Evolutionary conservation across 1,140 invertebrate species (phyloP), one percentile per base, ranked within the genome.

Genomic region (Temnothorax curvispinosus): DNA sequence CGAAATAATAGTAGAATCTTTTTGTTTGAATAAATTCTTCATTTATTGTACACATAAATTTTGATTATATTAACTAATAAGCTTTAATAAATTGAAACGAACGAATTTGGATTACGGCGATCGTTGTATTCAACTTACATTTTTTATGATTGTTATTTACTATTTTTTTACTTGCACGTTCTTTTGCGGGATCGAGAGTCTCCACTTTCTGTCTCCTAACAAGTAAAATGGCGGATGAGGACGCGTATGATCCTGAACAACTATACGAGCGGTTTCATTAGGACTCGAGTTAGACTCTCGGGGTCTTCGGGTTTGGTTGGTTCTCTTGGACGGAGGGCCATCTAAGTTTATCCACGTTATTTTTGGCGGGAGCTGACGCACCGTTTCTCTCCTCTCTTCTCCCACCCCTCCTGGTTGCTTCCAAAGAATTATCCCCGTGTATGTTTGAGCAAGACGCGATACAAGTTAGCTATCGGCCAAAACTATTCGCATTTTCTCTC

Each of bases 291-390:
- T 69, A 80, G 41, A 84, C 87, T 88, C 41, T 89, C 87, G 87
- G 90, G 92, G 91, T 89, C 91, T 91, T 91, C 91, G 88, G 92
- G 93, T 92, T 93, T 92, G 92, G 92, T 94, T 92, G 89, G 91
- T 91, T 91, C 90, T 93, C 90, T 93, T 92, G 93, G 90, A 93
- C 89, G 93, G 92, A 94, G 93, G 93, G 92, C 93, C 92, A 93
- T 95, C 95, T 95, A 95, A 95, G 94, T 95, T 94, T 95, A 95
- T 93, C 93, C 93, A 85, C 90, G 95, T 95, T 95, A 95, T 95
- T 95, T 95, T 93, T 94, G 93, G 93, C 94, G 87, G 92, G 93
- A 95, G 94, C 95, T 95, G 94, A 95, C 95, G 94, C 94, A 95
- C 92, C 88, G 89, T 92, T 86, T 90, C 88, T 90, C 88, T 90